Base-by-base conservation (phyloP, 2,113 vertebrate species). In the Pachypanchax playfairii region DNA sequence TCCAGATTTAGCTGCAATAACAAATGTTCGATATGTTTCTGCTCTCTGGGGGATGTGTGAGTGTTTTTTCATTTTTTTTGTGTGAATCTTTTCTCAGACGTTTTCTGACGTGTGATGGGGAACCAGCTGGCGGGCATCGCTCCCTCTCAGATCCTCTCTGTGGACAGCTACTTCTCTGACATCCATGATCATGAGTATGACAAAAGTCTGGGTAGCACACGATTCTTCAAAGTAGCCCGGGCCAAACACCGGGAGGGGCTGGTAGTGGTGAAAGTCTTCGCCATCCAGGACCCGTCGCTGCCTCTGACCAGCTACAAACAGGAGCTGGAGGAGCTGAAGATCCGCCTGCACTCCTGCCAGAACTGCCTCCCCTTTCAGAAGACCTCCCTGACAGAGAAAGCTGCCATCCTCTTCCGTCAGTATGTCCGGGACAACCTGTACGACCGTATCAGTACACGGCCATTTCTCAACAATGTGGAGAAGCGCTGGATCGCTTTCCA, bases 401-500 rank as follows among this genome's bases (percentile, higher is more conserved):
- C 97, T 0, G 97, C 96, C 2, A 94, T 98, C 89, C 86, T 99
- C 1, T 99, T 98, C 56, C 92, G 97, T 0, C 97, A 99, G 65
- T 98, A 97, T 0, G 96, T 96, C 1, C 90, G 97, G n/a, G 97
- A 98, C 88, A 98, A 98, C 75, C 93, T 99, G 12, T 98, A 98
- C 0, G 96, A 99, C 48, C 93, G 97, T 4, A 98, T 99, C 74
- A 98, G 97, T 21, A 99, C 97, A 0, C 90, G 96, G 9, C 97
- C 97, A 0, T 99, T 99, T 84, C 91, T 98, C 25, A 98, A 98
- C 83, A 95, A 96, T 46, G 94, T 94, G 3, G 97, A 99, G 77
- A 99, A 99, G 72, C 93, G 96, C 38, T 99, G 97, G 97, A 93
- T 98, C 0, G 97, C 97, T 22, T 99, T 99, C 88, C 97, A 99